phyloP scores from a whole-genome alignment of 2,113 vertebrate genomes.

The Microcebus murinus region DNA sequence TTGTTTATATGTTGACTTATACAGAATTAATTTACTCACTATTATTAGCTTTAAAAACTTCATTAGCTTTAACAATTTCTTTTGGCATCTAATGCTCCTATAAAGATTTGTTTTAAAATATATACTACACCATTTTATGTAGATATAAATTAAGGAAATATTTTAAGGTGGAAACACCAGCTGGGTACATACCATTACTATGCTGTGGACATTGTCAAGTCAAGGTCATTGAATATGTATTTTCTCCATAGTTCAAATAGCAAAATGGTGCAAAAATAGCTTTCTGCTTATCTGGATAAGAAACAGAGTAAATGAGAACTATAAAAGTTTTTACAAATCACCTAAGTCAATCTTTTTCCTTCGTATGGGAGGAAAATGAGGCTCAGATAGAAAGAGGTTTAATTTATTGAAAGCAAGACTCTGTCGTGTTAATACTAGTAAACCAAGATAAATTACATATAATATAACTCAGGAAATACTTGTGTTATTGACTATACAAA shows the following conservation, averaged over 20 bases:
- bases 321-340: neutral
- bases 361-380: neutral
- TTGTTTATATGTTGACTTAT: neutral
- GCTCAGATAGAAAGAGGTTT: neutral
- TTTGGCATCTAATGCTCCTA: neutral
- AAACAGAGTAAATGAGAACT: neutral
- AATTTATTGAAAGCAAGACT: neutral
- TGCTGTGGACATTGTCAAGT: neutral
- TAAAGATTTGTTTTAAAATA: neutral
- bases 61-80: neutral
- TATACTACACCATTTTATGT: neutral
- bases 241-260: neutral
- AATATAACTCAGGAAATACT: constrained; percentile 1
- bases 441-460: neutral
- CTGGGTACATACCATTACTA: neutral
- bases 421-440: neutral
- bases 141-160: neutral
- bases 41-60: constrained; percentile 16
- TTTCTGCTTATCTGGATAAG: neutral
- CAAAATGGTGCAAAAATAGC: neutral
- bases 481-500: neutral
- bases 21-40: neutral
- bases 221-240: neutral
- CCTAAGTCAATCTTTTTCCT: neutral
- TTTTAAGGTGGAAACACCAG: neutral